Conservation (phyloP, 2,797 vertebrate species). For the Premnoplex brunnescens region DNA sequence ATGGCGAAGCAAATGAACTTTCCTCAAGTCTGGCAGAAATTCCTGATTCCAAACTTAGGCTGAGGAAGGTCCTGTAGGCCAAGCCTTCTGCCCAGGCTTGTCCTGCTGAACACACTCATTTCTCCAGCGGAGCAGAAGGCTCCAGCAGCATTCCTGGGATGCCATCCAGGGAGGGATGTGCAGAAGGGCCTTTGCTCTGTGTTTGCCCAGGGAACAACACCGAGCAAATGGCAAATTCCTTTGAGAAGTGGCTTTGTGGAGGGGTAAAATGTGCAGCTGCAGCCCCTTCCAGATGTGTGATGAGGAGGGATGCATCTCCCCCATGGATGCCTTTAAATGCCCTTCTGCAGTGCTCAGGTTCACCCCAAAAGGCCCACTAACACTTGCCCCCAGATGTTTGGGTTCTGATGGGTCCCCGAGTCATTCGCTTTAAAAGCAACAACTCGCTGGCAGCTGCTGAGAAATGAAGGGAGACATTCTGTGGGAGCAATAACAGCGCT, state of each 20-base stretch:
- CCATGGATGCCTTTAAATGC: neutral
- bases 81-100: neutral
- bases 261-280: neutral
- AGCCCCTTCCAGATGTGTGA: neutral
- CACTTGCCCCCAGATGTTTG: conserved; percentile 30
- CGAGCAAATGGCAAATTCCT: neutral
- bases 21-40: neutral
- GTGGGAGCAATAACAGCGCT: neutral
- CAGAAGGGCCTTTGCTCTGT: neutral
- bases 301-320: neutral
- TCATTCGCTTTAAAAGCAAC: neutral
- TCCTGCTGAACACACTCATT: neutral
- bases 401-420: conserved; percentile 8
- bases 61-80: neutral
- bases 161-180: neutral
- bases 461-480: neutral
- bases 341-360: neutral
- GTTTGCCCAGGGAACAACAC: neutral
- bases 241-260: neutral
- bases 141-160: conserved; percentile 39
- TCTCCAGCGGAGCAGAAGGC: neutral
- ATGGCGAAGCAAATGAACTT: neutral
- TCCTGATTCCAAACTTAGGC: neutral
- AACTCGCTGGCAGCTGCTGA: neutral
- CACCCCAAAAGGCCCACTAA: neutral